Conservation (phyloP, 2,797 vertebrate species). For the Bovichtus diacanthus region DNA sequence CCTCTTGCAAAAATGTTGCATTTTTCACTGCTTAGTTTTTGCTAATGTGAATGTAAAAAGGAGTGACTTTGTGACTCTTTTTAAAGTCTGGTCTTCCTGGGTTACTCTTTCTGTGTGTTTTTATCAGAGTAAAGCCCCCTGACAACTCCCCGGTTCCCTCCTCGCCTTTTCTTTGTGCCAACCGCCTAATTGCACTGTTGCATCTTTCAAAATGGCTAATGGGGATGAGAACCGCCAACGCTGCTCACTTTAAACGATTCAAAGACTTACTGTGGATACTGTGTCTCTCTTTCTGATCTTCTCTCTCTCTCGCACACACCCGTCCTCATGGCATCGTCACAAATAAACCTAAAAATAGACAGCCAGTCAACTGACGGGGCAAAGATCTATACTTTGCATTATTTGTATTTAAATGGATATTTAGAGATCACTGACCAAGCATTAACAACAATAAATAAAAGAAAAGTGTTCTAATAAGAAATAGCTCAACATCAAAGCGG, state of each 20-base stretch:
- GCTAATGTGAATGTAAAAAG: constrained; percentile 21
- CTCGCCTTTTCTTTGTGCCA: constrained; percentile 46
- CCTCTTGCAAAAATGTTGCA: neutral
- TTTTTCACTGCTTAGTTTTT: neutral
- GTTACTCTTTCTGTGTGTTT: constrained; percentile 37
- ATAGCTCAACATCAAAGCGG: constrained; percentile 60
- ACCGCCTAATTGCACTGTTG: constrained; percentile 61
- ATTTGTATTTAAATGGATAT: constrained; percentile 18
- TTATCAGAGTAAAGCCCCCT: constrained; percentile 42
- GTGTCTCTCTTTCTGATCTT: constrained; percentile 29
- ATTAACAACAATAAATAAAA: neutral
- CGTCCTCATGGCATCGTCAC: constrained; percentile 39
- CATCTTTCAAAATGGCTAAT: constrained; percentile 69
- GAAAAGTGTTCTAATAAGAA: constrained; percentile 27
- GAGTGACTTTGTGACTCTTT: constrained; percentile 46
- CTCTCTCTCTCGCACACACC: constrained; percentile 3
- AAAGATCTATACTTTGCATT: neutral
- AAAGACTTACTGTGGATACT: constrained; percentile 44
- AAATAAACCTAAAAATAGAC: constrained; percentile 55
- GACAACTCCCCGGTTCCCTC: constrained; percentile 39
- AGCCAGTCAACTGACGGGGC: neutral
- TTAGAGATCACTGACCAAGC: neutral
- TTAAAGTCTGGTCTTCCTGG: constrained; percentile 33
- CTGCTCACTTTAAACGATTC: constrained; percentile 57
- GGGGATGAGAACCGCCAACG: constrained; percentile 46